Base-by-base conservation (phyloP, 1,140 invertebrate species). In the Apis dorsata region DNA sequence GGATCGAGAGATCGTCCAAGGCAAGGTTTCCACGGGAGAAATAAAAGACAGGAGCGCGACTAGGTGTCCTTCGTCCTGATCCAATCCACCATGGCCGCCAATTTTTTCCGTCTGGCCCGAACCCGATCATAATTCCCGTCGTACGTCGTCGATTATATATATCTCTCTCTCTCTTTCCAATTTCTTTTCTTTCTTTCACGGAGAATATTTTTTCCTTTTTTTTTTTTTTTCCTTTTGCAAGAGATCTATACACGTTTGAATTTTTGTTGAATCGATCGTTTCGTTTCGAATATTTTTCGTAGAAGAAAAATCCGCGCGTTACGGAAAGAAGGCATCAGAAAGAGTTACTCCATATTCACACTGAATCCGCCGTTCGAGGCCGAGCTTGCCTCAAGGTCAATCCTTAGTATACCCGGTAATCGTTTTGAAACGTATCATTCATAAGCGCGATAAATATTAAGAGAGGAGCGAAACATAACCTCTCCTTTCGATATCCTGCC, bases 51-150 rank as follows among this genome's bases (percentile, higher is more conserved):
- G 12, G 17, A 72, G 17, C 19, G 24, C 63, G 66, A 53, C 66
- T 69, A 57, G 79, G 24, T 68, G 76, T 83, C 84, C 80, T 87
- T 87, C 80, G 80, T 69, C 19, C 71, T 57, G 76, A 82, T 76
- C 65, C 75, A 34, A 83, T 86, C 68, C 68, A 19, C 28, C 84
- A 86, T 78, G 85, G 83, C 28, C 83, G 74, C 70, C 15, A 63
- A 81, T 75, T 86, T 80, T 81, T 81, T 74, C 72, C 81, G 62
- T 86, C 60, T 81, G 72, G 44, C 53, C 79, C 76, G 59, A 84
- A 79, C 77, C 74, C n/a, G 73, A 69, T 85, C 80, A 60, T 83
- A 77, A 86, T 86, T 88, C 78, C 81, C 78, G 57, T n/a, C 70
- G 21, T 34, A 44, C 19, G 15, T n/a, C 44, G 34, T 12, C 68